These are phyloP conservation scores for Meiosimyza platycephala DNA, from an alignment of 2,888 invertebrate species.

Conservation along the genomic window DNA sequence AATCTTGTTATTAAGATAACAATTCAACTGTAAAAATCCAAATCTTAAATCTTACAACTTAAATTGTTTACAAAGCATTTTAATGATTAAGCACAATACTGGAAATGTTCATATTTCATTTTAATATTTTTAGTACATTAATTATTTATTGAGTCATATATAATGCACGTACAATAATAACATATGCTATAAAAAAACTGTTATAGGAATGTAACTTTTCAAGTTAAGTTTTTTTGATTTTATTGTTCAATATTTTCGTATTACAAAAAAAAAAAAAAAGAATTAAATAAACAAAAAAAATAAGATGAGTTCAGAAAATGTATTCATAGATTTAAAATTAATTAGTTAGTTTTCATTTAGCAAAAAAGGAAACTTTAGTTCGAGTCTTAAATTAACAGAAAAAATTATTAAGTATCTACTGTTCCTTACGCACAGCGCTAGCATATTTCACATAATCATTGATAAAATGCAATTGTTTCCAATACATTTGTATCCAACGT, in stretches of 20 bases:
- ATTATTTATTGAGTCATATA: neutral
- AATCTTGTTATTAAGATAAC: neutral
- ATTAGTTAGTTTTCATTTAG: no score
- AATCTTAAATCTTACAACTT: no score
- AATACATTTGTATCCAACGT: conserved; percentile 54
- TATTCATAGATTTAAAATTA: neutral
- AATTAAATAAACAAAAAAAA: conserved; percentile 15
- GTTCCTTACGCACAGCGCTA: conserved; percentile 43
- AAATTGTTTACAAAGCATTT: no score
- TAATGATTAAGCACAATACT: no score
- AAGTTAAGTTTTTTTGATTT: neutral
- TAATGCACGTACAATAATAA: neutral
- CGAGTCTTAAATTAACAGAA: no score
- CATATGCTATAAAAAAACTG: neutral
- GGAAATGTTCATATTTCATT: no score
- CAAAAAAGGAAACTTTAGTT: no score
- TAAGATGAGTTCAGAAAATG: conserved; percentile 14
- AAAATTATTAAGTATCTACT: neutral
- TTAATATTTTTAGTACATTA: neutral
- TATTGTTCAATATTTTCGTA: no score
- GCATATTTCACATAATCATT: conserved; percentile 52
- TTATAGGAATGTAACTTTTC: neutral
- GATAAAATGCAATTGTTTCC: conserved; percentile 54
- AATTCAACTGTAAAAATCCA: neutral
- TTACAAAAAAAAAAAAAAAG: no score